phyloP scores from a whole-genome alignment of 2,888 invertebrate genomes.

The Torymus tubicola region DNA sequence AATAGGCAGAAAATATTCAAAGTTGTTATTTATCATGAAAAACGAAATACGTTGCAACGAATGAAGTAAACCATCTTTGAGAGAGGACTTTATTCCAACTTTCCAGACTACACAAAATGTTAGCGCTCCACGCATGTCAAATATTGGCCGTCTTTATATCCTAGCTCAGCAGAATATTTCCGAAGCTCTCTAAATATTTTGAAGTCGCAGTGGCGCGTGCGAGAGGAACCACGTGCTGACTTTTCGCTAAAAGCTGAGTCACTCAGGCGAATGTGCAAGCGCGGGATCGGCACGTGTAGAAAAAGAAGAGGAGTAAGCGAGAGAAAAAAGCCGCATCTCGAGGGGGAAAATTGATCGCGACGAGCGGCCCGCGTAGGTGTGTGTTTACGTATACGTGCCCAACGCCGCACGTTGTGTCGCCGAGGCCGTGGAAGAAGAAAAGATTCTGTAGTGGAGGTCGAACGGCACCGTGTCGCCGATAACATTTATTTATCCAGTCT shows the following conservation, averaged over 20 bases:
- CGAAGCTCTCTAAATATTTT: constrained; percentile 37
- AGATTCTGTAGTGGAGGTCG: background rate
- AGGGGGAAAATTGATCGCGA: too few species aligned
- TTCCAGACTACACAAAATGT: too few species aligned
- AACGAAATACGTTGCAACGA: too few species aligned
- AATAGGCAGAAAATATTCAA: too few species aligned
- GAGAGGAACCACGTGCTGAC: background rate
- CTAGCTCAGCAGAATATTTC: background rate
- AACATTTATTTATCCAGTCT: constrained; percentile 64
- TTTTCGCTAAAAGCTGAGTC: constrained; percentile 17
- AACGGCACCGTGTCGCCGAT: constrained; percentile 13
- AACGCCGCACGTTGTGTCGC: background rate
- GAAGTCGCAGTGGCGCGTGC: background rate
- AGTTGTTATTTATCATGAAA: too few species aligned
- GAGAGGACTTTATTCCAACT: too few species aligned
- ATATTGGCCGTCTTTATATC: background rate
- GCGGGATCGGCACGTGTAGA: background rate
- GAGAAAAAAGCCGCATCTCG: too few species aligned
- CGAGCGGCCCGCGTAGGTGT: background rate
- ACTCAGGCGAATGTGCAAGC: too few species aligned
- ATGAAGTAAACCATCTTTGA: too few species aligned
- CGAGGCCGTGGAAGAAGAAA: background rate
- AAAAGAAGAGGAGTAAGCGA: background rate
- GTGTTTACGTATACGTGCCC: constrained; percentile 8
- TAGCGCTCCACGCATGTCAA: too few species aligned